These are phyloP conservation scores for Acleris emargana DNA, from an alignment of 2,888 invertebrate species.

Conservation along the genomic window DNA sequence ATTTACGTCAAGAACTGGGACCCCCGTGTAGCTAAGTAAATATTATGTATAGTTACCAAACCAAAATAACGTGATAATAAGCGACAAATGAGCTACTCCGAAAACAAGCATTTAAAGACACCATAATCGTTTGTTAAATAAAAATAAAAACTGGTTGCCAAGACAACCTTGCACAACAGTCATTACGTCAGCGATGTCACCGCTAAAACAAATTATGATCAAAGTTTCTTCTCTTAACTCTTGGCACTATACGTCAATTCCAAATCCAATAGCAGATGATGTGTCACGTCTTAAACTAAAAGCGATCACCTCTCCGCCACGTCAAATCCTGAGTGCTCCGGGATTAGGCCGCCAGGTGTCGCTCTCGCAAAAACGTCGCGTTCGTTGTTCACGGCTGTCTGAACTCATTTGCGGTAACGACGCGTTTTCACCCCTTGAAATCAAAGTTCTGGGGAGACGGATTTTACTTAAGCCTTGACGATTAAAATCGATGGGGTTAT, in stretches of 20 bases:
- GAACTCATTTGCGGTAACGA: slow-evolving; percentile 63
- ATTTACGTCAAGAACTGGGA: too few relatives aligned
- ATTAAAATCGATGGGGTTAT: slow-evolving; percentile 44
- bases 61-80: too few relatives aligned
- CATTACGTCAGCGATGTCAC: too few relatives aligned
- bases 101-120: too few relatives aligned
- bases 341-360: slow-evolving; percentile 66
- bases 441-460: slow-evolving; percentile 46
- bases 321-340: slow-evolving; percentile 69
- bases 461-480: slow-evolving; percentile 55
- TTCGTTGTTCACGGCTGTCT: slow-evolving; percentile 72
- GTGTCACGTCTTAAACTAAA: slow-evolving; percentile 19
- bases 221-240: background rate
- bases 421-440: slow-evolving; percentile 45
- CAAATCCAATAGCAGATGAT: slow-evolving; percentile 22
- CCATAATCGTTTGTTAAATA: too few relatives aligned
- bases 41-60: too few relatives aligned
- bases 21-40: too few relatives aligned
- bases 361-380: slow-evolving; percentile 65
- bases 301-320: slow-evolving; percentile 23
- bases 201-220: background rate
- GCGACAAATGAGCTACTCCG: too few relatives aligned
- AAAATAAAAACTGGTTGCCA: too few relatives aligned
- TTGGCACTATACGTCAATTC: background rate
- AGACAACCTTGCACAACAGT: too few relatives aligned